Conservation (phyloP, 1,140 invertebrate species). For the Drosophila pallidifrons region DNA sequence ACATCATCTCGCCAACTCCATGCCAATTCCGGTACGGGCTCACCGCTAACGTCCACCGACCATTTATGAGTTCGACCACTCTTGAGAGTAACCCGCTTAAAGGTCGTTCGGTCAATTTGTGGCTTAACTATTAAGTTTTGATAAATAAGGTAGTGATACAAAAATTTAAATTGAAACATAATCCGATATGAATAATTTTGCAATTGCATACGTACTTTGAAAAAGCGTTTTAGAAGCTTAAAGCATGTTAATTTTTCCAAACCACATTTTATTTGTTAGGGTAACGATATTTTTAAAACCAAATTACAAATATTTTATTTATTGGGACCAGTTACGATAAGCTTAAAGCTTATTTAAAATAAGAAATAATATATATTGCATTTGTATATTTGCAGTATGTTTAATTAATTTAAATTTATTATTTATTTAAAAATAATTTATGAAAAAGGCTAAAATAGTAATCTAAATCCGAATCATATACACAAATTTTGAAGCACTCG, state of each 20-base stretch:
- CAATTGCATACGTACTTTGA: neutral
- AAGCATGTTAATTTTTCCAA: neutral
- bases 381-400: no score
- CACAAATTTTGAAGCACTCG: no score
- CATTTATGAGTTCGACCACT: conserved; percentile 97
- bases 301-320: no score
- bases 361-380: no score
- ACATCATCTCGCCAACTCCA: conserved; percentile 95
- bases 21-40: conserved; percentile 93
- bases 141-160: conserved; percentile 37
- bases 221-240: neutral
- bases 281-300: no score
- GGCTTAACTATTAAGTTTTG: conserved; percentile 91
- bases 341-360: no score
- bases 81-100: conserved; percentile 94
- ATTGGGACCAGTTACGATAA: no score
- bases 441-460: no score
- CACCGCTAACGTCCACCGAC: conserved; percentile 95
- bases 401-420: no score
- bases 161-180: neutral
- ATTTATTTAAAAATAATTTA: no score
- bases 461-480: no score
- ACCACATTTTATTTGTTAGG: no score
- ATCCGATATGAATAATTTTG: neutral
- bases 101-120: conserved; percentile 95